Percentiles rank a stretch among this genome's conserved stretches.
phyloP scores from a whole-genome alignment of 2,888 invertebrate genomes.

The Sympetrum striolatum region DNA sequence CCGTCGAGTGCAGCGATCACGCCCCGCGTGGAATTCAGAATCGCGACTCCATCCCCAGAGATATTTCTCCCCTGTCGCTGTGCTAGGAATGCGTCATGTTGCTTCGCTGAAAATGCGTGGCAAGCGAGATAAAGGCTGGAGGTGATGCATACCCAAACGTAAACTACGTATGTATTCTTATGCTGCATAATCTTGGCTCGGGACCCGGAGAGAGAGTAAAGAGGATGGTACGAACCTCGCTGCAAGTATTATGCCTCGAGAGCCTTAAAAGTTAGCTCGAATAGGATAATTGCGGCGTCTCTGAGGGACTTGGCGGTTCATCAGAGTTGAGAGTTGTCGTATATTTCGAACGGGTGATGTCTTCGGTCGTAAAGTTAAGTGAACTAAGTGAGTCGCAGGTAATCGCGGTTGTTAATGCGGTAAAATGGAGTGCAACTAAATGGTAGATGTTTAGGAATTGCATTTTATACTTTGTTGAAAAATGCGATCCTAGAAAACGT shows the following conservation, averaged over 20 bases:
- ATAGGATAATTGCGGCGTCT: too few species aligned
- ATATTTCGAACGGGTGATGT: too few species aligned
- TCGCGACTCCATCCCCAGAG: background rate
- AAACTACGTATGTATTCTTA: background rate
- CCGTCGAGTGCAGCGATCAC: background rate
- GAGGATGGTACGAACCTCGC: background rate
- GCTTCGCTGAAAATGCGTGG: background rate
- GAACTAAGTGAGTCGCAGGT: too few species aligned
- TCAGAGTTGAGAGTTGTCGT: too few species aligned
- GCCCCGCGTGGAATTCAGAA: background rate
- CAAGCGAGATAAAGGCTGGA: background rate
- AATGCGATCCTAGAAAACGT: too few species aligned
- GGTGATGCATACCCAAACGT: background rate
- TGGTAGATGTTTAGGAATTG: too few species aligned
- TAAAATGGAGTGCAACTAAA: too few species aligned
- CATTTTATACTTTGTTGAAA: too few species aligned
- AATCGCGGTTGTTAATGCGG: too few species aligned
- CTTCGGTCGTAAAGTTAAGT: too few species aligned
- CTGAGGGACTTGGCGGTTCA: too few species aligned
- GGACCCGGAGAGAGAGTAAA: background rate
- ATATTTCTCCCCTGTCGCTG: background rate
- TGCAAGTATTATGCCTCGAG: background rate
- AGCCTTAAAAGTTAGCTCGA: too few species aligned
- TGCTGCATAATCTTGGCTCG: background rate
- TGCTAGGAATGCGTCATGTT: background rate